These are phyloP conservation scores for Patagioenas fasciata DNA, from an alignment of 2,113 vertebrate genomes.

Conservation along the genomic window DNA sequence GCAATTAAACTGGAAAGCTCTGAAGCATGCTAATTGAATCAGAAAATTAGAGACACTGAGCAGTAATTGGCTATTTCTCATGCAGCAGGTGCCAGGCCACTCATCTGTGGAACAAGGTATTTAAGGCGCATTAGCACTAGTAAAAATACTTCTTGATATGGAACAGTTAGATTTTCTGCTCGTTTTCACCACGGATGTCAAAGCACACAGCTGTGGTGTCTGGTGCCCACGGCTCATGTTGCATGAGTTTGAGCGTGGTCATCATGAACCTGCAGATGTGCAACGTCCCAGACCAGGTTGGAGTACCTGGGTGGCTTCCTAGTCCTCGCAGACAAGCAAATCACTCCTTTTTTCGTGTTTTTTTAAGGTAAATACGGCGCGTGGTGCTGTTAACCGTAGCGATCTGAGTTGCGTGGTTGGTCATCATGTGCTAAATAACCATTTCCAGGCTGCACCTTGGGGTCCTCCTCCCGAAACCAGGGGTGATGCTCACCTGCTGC, in stretches of 20 bases:
- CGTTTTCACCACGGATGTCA: conserved; percentile 90
- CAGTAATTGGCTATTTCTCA: conserved; percentile 98
- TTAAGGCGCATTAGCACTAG: conserved; percentile 98
- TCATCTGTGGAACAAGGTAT: conserved; percentile 99
- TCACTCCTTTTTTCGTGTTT: background rate
- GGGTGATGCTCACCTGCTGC: background rate
- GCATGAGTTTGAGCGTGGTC: conserved; percentile 53
- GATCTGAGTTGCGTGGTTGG: background rate
- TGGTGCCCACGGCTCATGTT: conserved; percentile 64
- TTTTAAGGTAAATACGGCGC: background rate
- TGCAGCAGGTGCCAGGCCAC: conserved; percentile 99
- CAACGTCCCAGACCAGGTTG: background rate
- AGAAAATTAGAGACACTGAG: conserved; percentile 99
- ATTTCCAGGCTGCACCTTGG: background rate
- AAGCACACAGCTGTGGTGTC: conserved; percentile 79
- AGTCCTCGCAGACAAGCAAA: background rate
- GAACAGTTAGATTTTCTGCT: conserved; percentile 98
- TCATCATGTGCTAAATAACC: background rate
- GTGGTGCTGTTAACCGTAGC: background rate
- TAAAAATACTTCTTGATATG: conserved; percentile 98
- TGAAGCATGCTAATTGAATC: conserved; percentile 99
- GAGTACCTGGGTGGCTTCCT: background rate
- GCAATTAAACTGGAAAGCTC: conserved; percentile 99
- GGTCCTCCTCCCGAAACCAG: no score
- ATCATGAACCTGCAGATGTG: conserved; percentile 21